phyloP scores from a whole-genome alignment of 2,888 invertebrate species.

The Melanargia galathea region DNA sequence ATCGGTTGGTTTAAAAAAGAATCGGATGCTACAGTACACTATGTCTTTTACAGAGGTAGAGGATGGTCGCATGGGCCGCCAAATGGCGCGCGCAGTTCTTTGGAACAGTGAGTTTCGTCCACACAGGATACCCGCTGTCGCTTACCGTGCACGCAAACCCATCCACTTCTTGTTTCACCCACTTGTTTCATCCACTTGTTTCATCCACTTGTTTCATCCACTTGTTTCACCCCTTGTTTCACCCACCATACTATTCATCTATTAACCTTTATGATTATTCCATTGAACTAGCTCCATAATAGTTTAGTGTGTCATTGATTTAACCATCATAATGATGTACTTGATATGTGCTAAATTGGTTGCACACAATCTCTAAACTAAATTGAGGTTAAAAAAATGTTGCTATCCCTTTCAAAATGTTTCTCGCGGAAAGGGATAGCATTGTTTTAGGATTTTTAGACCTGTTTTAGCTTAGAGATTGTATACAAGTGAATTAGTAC shows the following conservation, averaged over 20 bases:
- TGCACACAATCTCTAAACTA: no score
- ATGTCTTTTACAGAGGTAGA: conserved; percentile 85
- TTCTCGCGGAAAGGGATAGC: no score
- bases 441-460: no score
- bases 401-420: no score
- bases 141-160: conserved; percentile 45
- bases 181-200: conserved; percentile 7
- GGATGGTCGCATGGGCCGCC: conserved; percentile 90
- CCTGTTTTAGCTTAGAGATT: no score
- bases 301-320: no score
- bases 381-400: no score
- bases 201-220: conserved; percentile 5
- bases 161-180: conserved; percentile 5
- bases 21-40: conserved; percentile 7
- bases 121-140: conserved; percentile 54
- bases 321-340: no score
- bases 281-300: neutral
- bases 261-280: conserved; percentile 12
- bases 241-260: conserved; percentile 13
- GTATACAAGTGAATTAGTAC: no score
- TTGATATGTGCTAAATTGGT: no score
- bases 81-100: conserved; percentile 89
- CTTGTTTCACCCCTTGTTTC: neutral
- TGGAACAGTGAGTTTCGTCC: conserved; percentile 90
- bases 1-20: no score